These are phyloP conservation scores for Cantharis rufa DNA, from an alignment of 2,888 invertebrate genomes.

Conservation along the genomic window DNA sequence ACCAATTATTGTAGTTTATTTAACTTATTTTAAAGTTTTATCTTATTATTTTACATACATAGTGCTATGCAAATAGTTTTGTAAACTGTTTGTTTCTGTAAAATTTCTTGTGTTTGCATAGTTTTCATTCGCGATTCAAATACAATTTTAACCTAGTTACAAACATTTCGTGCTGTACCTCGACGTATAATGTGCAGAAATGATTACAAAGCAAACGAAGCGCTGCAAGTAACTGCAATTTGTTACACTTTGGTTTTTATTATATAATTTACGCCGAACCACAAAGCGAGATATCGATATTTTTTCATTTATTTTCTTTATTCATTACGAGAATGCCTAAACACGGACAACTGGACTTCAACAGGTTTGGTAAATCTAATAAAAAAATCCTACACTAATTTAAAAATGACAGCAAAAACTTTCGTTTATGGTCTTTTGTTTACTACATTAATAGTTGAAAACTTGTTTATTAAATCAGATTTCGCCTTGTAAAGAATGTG, in stretches of 20 bases:
- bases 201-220: conserved; percentile 6
- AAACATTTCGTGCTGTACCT: not conserved
- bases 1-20: too few relatives aligned
- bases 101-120: not conserved
- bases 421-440: not conserved
- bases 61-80: not conserved
- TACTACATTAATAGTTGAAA: not conserved
- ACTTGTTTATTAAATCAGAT: conserved; percentile 6
- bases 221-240: conserved; percentile 13
- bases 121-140: not conserved
- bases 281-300: not conserved
- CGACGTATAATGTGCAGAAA: not conserved
- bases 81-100: not conserved
- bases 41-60: too few relatives aligned
- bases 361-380: not conserved
- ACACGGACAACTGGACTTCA: not conserved
- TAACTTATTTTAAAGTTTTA: too few relatives aligned
- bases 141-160: not conserved
- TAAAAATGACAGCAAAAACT: not conserved
- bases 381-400: not conserved
- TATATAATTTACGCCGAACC: not conserved
- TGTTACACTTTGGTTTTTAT: not conserved
- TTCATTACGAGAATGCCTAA: not conserved
- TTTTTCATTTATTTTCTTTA: not conserved
- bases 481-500: conserved; percentile 25